Base-by-base conservation (phyloP, 30 jellyfish, hydroid and myxozoan genomes). In the Aurelia sp. region DNA sequence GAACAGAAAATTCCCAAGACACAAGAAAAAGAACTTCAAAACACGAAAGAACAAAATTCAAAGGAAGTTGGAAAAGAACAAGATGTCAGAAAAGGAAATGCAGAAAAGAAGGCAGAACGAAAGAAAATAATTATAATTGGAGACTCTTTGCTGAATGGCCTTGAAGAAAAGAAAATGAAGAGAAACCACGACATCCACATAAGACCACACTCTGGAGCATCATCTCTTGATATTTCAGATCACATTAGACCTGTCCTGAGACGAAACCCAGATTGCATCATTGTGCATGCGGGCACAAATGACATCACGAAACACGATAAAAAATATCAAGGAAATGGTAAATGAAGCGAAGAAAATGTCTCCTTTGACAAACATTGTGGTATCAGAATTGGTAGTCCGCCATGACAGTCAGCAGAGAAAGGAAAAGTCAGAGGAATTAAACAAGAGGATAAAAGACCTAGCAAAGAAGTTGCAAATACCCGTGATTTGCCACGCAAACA, bases 381-480 rank as follows among this genome's bases (percentile, higher is more conserved):
- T 59, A 59, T 59, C 68, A 59, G 68, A 59, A 8, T 59, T 20
- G 68, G 24, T 59, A 59, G 68, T 18, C 24, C 68, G 24, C 20
- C 68, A 59, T 20, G 20, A 59, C 5, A 66, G 7, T 30, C 48
- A 4, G 48, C 80, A 69, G 58, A 30, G 62, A 47, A 69, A 69
- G 18, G 4, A 68, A 68, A 69, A 27, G 4, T 63, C 74, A 63
- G 74, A 63, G 27, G 74, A 63, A 12, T 63, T 11, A 63, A 63
- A 63, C 74, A 63, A 16, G 74, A 63, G 17, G 74, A 63, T 63
- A 63, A 63, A 63, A 15, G 68, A 5, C 74, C 74, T 63, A 63
- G 74, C 74, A 63, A 19, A 63, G 6, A 63, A 41, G 74, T 41
- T 63, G 33, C 74, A 63, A 63, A 63, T 19, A n/a, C 74, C 30